Conservation (phyloP, 2,888 invertebrate species). For the Agriopis aurantiaria region DNA sequence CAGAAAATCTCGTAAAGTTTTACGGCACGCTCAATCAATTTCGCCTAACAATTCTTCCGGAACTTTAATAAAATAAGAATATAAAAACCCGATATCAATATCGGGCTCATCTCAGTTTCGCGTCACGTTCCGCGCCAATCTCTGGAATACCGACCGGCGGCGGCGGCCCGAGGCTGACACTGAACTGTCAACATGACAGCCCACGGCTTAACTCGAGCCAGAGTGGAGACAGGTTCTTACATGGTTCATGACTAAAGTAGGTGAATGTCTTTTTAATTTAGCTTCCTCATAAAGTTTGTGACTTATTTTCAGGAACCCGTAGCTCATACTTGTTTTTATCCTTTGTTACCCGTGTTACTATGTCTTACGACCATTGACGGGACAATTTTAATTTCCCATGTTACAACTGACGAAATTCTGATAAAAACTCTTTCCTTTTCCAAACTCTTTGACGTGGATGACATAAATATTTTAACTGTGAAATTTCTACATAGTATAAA, state of each 20-base stretch:
- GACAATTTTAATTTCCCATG: no score
- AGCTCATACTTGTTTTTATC: no score
- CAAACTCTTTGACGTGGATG: no score
- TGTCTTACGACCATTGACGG: no score
- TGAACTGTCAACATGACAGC: slow-evolving; percentile 24
- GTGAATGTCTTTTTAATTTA: neutral
- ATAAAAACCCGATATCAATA: slow-evolving; percentile 41
- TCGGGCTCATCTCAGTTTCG: slow-evolving; percentile 28
- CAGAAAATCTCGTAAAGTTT: slow-evolving; percentile 15
- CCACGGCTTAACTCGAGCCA: neutral
- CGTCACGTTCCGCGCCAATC: slow-evolving; percentile 40
- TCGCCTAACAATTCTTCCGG: slow-evolving; percentile 18
- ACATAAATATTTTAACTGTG: no score
- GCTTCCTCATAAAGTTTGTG: no score
- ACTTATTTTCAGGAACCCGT: no score
- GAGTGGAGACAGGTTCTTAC: slow-evolving; percentile 1
- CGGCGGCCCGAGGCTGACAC: neutral
- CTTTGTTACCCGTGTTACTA: no score
- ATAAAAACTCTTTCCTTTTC: no score
- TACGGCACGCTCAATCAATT: slow-evolving; percentile 30
- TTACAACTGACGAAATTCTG: no score
- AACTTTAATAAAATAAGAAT: slow-evolving; percentile 37
- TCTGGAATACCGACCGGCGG: slow-evolving; percentile 28
- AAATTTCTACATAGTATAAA: no score
- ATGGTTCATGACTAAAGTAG: neutral